Conservation (phyloP, 1,140 invertebrate genomes). For the Adelges cooleyi region DNA sequence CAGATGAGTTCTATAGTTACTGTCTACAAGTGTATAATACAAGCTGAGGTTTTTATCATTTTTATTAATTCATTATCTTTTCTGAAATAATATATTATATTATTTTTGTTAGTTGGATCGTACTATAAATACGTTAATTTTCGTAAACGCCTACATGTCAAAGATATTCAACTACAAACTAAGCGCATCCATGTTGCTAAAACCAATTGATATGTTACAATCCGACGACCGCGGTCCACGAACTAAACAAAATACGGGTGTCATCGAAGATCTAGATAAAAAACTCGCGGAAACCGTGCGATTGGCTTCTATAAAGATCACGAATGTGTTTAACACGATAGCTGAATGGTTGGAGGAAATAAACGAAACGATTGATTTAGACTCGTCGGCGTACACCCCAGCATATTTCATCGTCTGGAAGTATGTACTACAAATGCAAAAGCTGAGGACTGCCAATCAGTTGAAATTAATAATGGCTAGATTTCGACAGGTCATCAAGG, state of each 20-base stretch:
- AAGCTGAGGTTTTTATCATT: background rate
- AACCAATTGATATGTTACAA: background rate
- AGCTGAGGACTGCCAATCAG: background rate
- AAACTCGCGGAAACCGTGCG: background rate
- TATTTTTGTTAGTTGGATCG: background rate
- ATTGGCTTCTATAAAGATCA: background rate
- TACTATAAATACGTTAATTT: background rate
- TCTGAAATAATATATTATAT: too few species aligned
- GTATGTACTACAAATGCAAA: background rate
- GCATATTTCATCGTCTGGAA: slow-evolving; percentile 3
- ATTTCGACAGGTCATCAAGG: background rate
- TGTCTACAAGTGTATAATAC: slow-evolving; percentile 1
- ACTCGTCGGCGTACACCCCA: background rate
- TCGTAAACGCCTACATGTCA: slow-evolving; percentile 7
- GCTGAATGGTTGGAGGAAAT: background rate
- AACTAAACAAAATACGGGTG: background rate
- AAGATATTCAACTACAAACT: background rate
- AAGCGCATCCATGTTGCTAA: background rate
- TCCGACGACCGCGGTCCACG: background rate
- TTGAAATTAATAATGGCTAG: background rate
- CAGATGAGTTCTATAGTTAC: background rate
- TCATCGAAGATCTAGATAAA: background rate
- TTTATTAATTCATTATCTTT: background rate
- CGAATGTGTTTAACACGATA: background rate
- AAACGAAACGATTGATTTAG: background rate